Evolutionary conservation across 2,888 invertebrate genomes (phyloP).

Genomic region (Drosophila fulvimacula): DNA sequence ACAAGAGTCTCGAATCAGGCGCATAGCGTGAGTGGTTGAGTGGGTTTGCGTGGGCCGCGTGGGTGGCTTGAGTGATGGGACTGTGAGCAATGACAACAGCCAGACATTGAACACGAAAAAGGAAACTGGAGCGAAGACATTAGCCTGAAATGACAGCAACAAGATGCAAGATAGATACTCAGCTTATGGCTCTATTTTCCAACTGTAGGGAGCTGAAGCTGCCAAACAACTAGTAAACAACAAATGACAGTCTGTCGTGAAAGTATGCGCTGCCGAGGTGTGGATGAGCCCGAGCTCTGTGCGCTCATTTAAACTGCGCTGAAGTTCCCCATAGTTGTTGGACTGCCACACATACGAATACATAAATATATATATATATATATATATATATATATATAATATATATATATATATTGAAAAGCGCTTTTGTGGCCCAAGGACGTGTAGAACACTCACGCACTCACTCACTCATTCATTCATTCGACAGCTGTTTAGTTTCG

Average conservation of each 20-base stretch:
- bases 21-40: constrained; percentile 21
- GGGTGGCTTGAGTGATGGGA: constrained; percentile 30
- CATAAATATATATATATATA: constrained; percentile 16
- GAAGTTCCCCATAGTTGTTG: constrained; percentile 15
- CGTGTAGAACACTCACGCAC: constrained; percentile 28
- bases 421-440: constrained; percentile 65
- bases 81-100: constrained; percentile 53
- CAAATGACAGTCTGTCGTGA: constrained; percentile 49
- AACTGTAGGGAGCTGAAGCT: constrained; percentile 37
- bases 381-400: constrained; percentile 33
- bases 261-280: constrained; percentile 40
- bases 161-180: constrained; percentile 74
- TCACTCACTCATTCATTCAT: constrained; percentile 34
- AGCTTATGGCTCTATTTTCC: constrained; percentile 59
- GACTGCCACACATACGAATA: not conserved
- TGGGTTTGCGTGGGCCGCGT: not conserved
- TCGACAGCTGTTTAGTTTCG: constrained; percentile 41
- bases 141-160: constrained; percentile 77
- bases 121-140: constrained; percentile 78
- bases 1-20: constrained; percentile 43
- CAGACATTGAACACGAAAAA: constrained; percentile 77
- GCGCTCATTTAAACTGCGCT: constrained; percentile 36
- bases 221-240: constrained; percentile 49
- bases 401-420: constrained; percentile 54
- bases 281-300: constrained; percentile 5